Conservation (phyloP, 92 coral and sea anemone species). For the Siderastrea radians region DNA sequence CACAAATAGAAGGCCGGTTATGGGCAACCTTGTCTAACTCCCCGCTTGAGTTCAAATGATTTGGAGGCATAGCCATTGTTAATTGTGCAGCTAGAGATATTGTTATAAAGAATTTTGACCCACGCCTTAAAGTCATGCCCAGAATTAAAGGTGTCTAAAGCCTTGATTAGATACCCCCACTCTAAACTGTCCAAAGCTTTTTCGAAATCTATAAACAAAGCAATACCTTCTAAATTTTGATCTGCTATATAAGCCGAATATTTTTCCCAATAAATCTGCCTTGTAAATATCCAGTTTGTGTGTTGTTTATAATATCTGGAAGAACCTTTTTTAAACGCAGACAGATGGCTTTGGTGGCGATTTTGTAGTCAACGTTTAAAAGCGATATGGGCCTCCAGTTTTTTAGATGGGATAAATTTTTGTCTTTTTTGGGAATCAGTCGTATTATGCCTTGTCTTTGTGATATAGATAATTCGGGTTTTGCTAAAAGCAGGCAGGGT, state of each 20-base stretch:
- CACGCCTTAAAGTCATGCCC: not conserved
- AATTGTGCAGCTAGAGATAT: constrained; percentile 3
- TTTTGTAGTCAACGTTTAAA: constrained; percentile 36
- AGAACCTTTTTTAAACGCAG: constrained; percentile 32
- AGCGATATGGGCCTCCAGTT: constrained; percentile 24
- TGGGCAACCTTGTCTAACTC: constrained; percentile 21
- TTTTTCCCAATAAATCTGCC: constrained; percentile 52
- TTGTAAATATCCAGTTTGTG: constrained; percentile 52
- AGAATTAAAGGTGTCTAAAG: not conserved
- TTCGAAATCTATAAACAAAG: constrained; percentile 42
- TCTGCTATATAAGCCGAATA: constrained; percentile 40
- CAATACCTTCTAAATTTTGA: constrained; percentile 33
- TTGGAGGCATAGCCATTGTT: constrained; percentile 13
- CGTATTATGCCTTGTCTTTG: constrained; percentile 47
- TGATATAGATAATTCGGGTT: too few relatives aligned
- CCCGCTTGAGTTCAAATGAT: not conserved
- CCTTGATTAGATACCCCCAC: constrained; percentile 11
- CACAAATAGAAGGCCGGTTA: constrained; percentile 3
- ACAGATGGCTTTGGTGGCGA: constrained; percentile 41
- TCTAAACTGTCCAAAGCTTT: constrained; percentile 57
- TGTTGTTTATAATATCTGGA: constrained; percentile 17
- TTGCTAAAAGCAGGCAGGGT: too few relatives aligned
- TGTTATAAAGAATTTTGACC: not conserved
- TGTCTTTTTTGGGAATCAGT: constrained; percentile 45
- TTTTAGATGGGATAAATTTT: constrained; percentile 8